phyloP scores from a whole-genome alignment of 2,113 vertebrate genomes.

The Tupaia chinensis region DNA sequence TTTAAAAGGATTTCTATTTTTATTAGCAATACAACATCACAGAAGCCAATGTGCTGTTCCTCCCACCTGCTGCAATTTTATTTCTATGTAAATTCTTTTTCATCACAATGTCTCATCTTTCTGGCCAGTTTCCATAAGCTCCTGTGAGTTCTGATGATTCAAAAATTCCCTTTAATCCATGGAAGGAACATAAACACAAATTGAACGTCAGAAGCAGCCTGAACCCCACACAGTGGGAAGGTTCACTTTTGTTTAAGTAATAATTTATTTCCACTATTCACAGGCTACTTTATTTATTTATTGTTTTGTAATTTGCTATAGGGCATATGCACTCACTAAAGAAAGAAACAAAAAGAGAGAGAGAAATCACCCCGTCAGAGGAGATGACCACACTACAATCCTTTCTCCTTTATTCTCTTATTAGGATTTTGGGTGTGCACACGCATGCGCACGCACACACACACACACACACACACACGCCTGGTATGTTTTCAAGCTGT shows the following conservation, averaged over 20 bases:
- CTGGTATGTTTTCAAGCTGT: too few relatives aligned
- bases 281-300: too few relatives aligned
- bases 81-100: conserved; percentile 57
- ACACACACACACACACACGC: too few relatives aligned
- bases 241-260: neutral
- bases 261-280: neutral
- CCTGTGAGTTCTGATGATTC: conserved; percentile 45
- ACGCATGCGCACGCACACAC: too few relatives aligned
- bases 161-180: neutral
- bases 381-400: too few relatives aligned
- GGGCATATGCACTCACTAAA: too few relatives aligned
- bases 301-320: too few relatives aligned
- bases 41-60: neutral
- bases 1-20: conserved; percentile 44
- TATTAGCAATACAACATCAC: neutral
- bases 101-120: conserved; percentile 21
- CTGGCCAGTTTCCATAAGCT: neutral
- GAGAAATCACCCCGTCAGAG: too few relatives aligned
- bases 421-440: too few relatives aligned
- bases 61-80: neutral
- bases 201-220: neutral
- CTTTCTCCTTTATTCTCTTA: too few relatives aligned
- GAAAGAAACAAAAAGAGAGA: too few relatives aligned
- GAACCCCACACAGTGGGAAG: neutral
- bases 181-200: neutral